Conservation (phyloP, 2,888 invertebrate species). For the Agonopterix subpropinquella region DNA sequence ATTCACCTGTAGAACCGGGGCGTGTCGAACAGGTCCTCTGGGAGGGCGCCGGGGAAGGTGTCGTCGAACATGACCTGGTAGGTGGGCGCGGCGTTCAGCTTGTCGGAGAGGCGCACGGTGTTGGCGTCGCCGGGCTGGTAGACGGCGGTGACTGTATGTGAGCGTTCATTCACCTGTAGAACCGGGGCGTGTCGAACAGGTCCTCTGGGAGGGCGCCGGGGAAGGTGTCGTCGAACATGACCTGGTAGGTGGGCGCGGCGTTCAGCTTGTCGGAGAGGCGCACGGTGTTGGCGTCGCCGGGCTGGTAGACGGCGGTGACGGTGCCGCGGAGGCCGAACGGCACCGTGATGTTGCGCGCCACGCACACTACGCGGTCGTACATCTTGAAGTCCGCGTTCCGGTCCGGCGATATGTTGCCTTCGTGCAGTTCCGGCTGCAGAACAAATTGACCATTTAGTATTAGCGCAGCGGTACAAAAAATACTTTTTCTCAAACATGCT, state of each 20-base stretch:
- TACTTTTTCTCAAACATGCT: too few relatives aligned
- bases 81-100: too few relatives aligned
- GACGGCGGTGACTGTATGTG: too few relatives aligned
- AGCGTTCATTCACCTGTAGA: slow-evolving; percentile 44
- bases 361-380: slow-evolving; percentile 90
- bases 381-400: slow-evolving; percentile 78
- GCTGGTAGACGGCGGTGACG: slow-evolving; percentile 79
- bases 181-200: slow-evolving; percentile 26
- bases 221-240: slow-evolving; percentile 88
- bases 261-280: slow-evolving; percentile 68
- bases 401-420: slow-evolving; percentile 81
- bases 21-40: too few relatives aligned
- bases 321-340: slow-evolving; percentile 91
- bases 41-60: too few relatives aligned
- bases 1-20: too few relatives aligned
- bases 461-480: too few relatives aligned
- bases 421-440: slow-evolving; percentile 58
- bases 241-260: slow-evolving; percentile 80
- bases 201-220: slow-evolving; percentile 69
- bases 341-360: slow-evolving; percentile 83
- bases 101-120: too few relatives aligned
- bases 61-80: too few relatives aligned
- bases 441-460: too few relatives aligned
- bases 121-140: too few relatives aligned
- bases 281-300: slow-evolving; percentile 53